Base-by-base conservation (phyloP, 2,888 invertebrate genomes). In the Drosophila maculinotata region DNA sequence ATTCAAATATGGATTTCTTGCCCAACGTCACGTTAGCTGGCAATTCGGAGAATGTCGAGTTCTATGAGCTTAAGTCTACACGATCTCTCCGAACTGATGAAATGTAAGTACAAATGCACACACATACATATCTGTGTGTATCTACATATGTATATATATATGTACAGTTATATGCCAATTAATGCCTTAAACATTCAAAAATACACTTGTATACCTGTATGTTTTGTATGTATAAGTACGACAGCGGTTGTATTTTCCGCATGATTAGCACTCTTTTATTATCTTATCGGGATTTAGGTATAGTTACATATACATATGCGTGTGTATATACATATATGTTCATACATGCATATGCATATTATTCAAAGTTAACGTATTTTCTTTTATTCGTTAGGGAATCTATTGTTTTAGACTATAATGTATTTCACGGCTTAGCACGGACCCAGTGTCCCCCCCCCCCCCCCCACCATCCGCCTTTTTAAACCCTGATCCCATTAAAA, bases 31-130 rank as follows among this genome's bases (percentile, higher is more conserved):
- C 79, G 44, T 87, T 83, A 25, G 79, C 86, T 23, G 88, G 89
- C 6, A 80, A 83, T 67, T 69, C 89, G 10, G 83, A 87, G n/a
- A 88, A 84, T 63, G 79, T 91, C 76, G 94, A 94, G 91, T 94
- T 93, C 89, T 94, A 94, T 90, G 93, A 94, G 89, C 90, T 94
- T 41, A 94, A 94, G 82, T 93, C 93, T 4, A 80, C 84, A 14
- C 93, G 93, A 77, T 93, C 93, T 41, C 92, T 94, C 28, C 82
- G 89, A 35, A 76, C 83, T 63, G 92, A 93, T 74, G 93, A 93
- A 92, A 94, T 94, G 94, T 94, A 92, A 92, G 93, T 88, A 47
- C 7, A 28, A 30, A 8, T 57, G 4, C 2, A 3, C 53, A 33
- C 10, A n/a, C n/a, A n/a, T n/a, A n/a, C n/a, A n/a, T n/a, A n/a